These are phyloP conservation scores for Porites australiensis DNA, from an alignment of 64 coral and sea anemone genomes.

Conservation along the genomic window DNA sequence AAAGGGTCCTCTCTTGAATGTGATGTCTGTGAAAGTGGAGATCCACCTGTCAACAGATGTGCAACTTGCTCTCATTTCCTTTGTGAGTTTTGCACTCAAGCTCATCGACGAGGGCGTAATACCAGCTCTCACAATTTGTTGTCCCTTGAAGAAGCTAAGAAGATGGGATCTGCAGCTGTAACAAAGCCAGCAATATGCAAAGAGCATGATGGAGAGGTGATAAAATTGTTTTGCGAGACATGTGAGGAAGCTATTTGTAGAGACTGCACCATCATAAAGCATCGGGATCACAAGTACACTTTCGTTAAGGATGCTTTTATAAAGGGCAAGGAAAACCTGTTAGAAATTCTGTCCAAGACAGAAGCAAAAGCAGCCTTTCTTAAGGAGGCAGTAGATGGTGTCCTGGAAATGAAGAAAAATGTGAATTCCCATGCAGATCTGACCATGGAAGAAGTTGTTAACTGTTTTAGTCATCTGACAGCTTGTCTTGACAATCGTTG, in stretches of 20 bases:
- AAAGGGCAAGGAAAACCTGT: background rate
- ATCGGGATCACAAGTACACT: background rate
- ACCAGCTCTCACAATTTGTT: background rate
- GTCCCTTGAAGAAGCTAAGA: background rate
- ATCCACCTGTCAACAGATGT: slow-evolving; percentile 10
- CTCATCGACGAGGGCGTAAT: background rate
- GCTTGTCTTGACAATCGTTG: background rate
- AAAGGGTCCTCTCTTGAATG: background rate
- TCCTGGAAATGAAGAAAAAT: background rate
- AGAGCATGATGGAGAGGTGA: slow-evolving; percentile 6
- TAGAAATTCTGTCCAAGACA: background rate
- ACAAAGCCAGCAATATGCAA: background rate
- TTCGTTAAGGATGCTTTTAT: background rate
- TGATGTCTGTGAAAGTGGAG: background rate
- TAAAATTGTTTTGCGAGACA: slow-evolving; percentile 12
- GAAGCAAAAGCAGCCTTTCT: background rate
- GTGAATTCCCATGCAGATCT: background rate
- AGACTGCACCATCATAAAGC: background rate
- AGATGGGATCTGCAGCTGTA: background rate
- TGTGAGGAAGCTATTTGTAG: background rate
- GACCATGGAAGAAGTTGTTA: background rate
- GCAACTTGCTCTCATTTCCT: background rate
- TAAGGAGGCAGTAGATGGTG: background rate
- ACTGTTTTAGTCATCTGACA: background rate
- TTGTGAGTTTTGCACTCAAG: background rate